Evolutionary conservation across 2,113 vertebrate genomes (phyloP).

Genomic region (Gorsachius goisagi): DNA sequence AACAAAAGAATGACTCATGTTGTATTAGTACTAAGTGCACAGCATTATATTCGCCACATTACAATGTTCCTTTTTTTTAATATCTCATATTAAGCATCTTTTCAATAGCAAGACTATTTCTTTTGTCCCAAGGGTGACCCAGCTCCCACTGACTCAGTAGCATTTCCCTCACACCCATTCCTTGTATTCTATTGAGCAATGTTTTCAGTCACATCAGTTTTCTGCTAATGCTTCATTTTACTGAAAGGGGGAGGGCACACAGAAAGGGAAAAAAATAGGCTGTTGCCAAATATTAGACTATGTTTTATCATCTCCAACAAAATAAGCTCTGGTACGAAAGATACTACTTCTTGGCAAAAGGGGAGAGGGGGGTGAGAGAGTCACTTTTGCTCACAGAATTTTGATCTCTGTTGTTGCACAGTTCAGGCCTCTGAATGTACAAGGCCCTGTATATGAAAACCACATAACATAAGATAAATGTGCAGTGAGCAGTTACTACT

Average conservation of each 20-base stretch:
- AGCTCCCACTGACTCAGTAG: background rate
- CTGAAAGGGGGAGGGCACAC: background rate
- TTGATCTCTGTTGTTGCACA: background rate
- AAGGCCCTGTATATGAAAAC: background rate
- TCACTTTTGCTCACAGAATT: background rate
- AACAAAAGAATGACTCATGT: background rate
- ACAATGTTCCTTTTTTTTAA: background rate
- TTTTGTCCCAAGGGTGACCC: background rate
- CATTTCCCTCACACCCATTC: background rate
- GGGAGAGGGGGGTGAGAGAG: too few species aligned
- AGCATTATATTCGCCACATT: background rate
- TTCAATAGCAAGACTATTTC: background rate
- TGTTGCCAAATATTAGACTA: background rate
- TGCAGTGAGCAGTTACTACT: background rate
- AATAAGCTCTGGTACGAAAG: background rate
- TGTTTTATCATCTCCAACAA: background rate
- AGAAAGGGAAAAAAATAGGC: background rate
- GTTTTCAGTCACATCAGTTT: background rate
- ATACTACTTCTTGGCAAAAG: background rate
- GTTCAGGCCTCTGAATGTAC: background rate
- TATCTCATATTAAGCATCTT: background rate
- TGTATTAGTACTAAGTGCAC: background rate
- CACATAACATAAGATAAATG: accelerated
- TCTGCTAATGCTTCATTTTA: background rate
- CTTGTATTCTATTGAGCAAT: background rate